Evolutionary conservation across 2,888 invertebrate species (phyloP).

Genomic region (Shargacucullia verbasci): DNA sequence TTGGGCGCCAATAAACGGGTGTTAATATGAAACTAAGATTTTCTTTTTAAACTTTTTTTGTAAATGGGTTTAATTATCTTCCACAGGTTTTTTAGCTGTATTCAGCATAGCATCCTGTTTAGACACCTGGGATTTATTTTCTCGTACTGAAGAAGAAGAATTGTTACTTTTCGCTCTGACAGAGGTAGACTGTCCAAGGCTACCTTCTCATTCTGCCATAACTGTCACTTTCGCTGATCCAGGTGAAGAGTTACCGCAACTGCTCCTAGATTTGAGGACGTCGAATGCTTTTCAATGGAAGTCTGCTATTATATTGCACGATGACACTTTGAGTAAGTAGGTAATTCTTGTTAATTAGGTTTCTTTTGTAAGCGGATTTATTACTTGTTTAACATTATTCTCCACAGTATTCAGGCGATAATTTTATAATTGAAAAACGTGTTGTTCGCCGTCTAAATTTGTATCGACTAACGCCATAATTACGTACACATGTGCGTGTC

Average conservation of each 20-base stretch:
- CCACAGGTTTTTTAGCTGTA: slow-evolving; percentile 91
- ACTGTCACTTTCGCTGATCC: slow-evolving; percentile 91
- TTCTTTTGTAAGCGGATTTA: too few relatives aligned
- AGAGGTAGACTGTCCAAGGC: slow-evolving; percentile 93
- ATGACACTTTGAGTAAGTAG: slow-evolving; percentile 91
- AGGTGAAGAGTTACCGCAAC: slow-evolving; percentile 93
- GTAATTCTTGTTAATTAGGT: background rate
- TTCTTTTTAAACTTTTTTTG: too few relatives aligned
- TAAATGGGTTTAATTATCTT: background rate
- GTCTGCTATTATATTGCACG: slow-evolving; percentile 92
- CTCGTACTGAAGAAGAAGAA: slow-evolving; percentile 90
- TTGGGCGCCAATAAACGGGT: too few relatives aligned
- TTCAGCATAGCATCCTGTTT: slow-evolving; percentile 93
- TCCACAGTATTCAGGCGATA: too few relatives aligned
- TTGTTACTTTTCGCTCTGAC: slow-evolving; percentile 93
- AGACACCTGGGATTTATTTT: slow-evolving; percentile 93
- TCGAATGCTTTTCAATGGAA: slow-evolving; percentile 92
- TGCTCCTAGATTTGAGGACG: slow-evolving; percentile 93
- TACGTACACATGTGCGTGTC: too few relatives aligned
- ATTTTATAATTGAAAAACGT: too few relatives aligned
- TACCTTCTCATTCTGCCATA: slow-evolving; percentile 91
- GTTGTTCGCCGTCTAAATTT: too few relatives aligned
- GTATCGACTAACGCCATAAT: too few relatives aligned
- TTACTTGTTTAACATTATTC: too few relatives aligned
- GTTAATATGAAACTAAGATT: too few relatives aligned